Base-by-base conservation (phyloP, 2,797 vertebrate genomes). In the Todus mexicanus region DNA sequence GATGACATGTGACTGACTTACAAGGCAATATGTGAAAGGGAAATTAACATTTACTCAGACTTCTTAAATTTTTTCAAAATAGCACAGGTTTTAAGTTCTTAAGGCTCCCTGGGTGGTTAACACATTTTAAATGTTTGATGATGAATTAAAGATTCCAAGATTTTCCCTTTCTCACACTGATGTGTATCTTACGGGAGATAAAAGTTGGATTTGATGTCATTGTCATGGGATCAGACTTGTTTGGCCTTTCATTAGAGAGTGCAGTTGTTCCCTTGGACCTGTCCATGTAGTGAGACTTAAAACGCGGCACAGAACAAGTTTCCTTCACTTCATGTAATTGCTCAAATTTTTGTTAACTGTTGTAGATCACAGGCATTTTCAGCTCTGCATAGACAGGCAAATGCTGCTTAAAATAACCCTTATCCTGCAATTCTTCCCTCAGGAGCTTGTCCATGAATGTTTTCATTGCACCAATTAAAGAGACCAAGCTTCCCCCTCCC, bases 321-420 rank as follows among this genome's bases (percentile, higher is more conserved):
- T 51, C 15, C 50, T 83, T 83, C 56, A 83, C 84, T 93, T 91
- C 85, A 91, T 1, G 2, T 75, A 78, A 64, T 70, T 86, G 66
- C 86, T 94, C 89, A 94, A 53, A 92, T 96, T 94, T 90, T 95
- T 93, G 86, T 93, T 92, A 77, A 26, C 73, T 45, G 29, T 51
- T 78, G 74, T 66, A 83, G 43, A 87, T 89, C 80, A 85, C 68
- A 89, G 68, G 61, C 51, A 66, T 88, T 96, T 96, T 88, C 69
- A 89, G 15, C 68, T 84, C 70, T 91, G 54, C 74, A 78, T 33
- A 91, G 94, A 77, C 19, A 68, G 66, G 81, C 54, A 73, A 83
- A 81, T 73, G 25, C 77, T 93, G 33, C 77, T 85, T 82, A 89
- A 93, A 91, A 83, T 92, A 96, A 84, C 33, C 20, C 23, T 23